Percentiles rank a stretch among this genome's conserved stretches.
These are phyloP conservation scores for Penaeus vannamei DNA, from an alignment of 1,140 invertebrate species.

Conservation along the genomic window DNA sequence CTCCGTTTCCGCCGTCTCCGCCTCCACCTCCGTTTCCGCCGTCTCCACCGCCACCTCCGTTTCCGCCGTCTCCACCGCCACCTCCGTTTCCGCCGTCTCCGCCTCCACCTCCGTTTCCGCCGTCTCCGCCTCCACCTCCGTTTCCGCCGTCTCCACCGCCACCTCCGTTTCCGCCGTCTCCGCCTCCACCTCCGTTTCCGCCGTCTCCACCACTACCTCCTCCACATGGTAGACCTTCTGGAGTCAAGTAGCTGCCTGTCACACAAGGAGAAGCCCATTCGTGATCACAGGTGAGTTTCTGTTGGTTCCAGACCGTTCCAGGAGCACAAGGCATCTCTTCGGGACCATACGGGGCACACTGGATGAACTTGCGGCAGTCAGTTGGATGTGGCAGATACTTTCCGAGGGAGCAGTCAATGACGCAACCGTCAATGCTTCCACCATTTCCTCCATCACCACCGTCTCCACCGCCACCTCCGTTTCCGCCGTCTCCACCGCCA, in stretches of 20 bases:
- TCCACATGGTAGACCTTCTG: conserved; percentile 29
- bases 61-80: too few species aligned
- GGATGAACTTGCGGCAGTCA: conserved; percentile 60
- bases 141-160: too few species aligned
- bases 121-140: too few species aligned
- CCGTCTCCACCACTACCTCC: background rate
- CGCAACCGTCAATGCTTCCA: conserved; percentile 50
- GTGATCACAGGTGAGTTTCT: background rate
- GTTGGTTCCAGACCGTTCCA: background rate
- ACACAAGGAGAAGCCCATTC: background rate
- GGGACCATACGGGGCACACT: conserved; percentile 54
- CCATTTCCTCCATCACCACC: conserved; percentile 31
- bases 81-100: too few species aligned
- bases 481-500: conserved; percentile 4
- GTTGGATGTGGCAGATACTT: conserved; percentile 54
- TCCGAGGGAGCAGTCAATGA: conserved; percentile 42
- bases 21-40: too few species aligned
- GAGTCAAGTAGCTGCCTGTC: background rate
- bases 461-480: background rate
- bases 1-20: too few species aligned
- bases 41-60: too few species aligned
- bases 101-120: too few species aligned
- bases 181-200: too few species aligned
- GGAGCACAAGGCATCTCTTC: conserved; percentile 39
- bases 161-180: too few species aligned